These are phyloP conservation scores for Aporophyla lueneburgensis DNA, from an alignment of 2,888 invertebrate genomes.

Conservation along the genomic window DNA sequence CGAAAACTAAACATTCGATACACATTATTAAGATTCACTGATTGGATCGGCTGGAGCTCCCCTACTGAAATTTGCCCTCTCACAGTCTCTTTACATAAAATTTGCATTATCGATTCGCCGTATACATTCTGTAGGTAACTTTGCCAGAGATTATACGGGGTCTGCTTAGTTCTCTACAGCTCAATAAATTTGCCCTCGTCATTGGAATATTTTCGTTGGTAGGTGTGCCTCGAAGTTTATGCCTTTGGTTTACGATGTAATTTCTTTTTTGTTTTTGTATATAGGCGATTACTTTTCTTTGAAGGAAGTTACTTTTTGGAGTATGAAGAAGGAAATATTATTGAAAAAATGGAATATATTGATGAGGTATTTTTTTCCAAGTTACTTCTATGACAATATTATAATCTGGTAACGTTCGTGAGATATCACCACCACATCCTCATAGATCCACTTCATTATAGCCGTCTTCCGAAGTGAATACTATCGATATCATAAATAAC, in stretches of 20 bases:
- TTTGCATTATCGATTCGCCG: conserved; percentile 87
- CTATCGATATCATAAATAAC: no score
- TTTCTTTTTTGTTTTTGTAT: conserved; percentile 58
- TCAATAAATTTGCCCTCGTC: conserved; percentile 73
- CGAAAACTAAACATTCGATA: conserved; percentile 84
- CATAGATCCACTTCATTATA: neutral
- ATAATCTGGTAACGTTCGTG: no score
- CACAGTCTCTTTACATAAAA: conserved; percentile 87
- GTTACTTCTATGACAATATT: no score
- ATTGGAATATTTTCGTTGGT: conserved; percentile 71
- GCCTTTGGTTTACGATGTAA: conserved; percentile 60
- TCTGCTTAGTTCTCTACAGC: conserved; percentile 72
- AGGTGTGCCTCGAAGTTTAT: conserved; percentile 63
- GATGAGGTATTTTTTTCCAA: no score
- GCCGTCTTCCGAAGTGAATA: neutral
- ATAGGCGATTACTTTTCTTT: conserved; percentile 24
- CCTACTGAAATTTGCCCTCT: conserved; percentile 83
- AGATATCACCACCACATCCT: no score
- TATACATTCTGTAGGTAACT: conserved; percentile 66
- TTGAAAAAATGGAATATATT: no score
- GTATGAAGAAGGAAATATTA: neutral
- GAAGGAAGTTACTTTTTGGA: neutral
- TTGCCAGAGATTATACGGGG: conserved; percentile 74
- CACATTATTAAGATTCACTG: conserved; percentile 85
- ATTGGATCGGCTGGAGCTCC: conserved; percentile 75